phyloP scores from a whole-genome alignment of 2,888 invertebrate species.

The Acrobasis repandana region DNA sequence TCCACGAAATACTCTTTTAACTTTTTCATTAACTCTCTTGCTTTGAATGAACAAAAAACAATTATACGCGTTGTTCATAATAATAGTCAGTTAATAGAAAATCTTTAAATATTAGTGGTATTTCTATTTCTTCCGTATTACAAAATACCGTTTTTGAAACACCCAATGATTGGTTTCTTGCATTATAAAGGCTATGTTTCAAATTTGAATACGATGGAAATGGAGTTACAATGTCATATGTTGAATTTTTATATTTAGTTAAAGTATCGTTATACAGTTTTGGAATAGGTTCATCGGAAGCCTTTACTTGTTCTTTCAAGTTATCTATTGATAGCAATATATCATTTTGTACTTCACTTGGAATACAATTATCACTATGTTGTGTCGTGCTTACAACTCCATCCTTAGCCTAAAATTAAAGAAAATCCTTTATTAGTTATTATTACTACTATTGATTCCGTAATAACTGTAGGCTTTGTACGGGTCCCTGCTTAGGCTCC shows the following conservation, averaged over 20 bases:
- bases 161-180: constrained; percentile 12
- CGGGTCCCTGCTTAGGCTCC: too few species aligned
- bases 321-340: neutral
- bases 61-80: constrained; percentile 11
- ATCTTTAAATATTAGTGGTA: constrained; percentile 11
- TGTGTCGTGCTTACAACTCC: too few species aligned
- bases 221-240: constrained; percentile 8
- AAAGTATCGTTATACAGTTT: neutral
- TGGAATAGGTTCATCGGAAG: too few species aligned
- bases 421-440: too few species aligned
- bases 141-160: constrained; percentile 10
- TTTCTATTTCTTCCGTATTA: constrained; percentile 10
- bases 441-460: too few species aligned
- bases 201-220: constrained; percentile 13
- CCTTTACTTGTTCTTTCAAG: too few species aligned
- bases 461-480: too few species aligned
- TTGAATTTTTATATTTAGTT: constrained; percentile 13
- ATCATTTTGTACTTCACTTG: constrained; percentile 8
- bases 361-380: neutral
- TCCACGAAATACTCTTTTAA: constrained; percentile 7
- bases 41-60: constrained; percentile 1
- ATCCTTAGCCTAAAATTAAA: too few species aligned
- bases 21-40: too few species aligned
- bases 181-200: constrained; percentile 13
- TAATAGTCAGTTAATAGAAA: constrained; percentile 9